Evolutionary conservation across 2,888 invertebrate genomes (phyloP).

Genomic region (Amphipoea lucens): DNA sequence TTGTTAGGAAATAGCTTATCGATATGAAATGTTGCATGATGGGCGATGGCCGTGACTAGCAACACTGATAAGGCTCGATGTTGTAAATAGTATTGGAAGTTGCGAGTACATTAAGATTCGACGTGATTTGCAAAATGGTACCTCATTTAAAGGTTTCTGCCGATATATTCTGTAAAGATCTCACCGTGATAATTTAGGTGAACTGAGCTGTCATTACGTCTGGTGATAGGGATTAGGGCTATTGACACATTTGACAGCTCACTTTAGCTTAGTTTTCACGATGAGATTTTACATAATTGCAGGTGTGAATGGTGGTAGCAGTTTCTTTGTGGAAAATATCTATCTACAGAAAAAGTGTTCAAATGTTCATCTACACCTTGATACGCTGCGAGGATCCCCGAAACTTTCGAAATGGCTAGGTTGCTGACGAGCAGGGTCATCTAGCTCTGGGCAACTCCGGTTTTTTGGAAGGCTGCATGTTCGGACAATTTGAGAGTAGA

Average conservation of each 20-base stretch:
- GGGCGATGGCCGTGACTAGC: constrained; percentile 44
- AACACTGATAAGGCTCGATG: constrained; percentile 36
- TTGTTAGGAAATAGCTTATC: constrained; percentile 31
- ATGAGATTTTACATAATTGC: not conserved
- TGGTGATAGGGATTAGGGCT: not conserved
- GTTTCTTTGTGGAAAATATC: constrained; percentile 6
- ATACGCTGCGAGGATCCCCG: constrained; percentile 2
- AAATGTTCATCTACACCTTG: constrained; percentile 22
- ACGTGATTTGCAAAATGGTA: constrained; percentile 23
- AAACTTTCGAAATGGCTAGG: constrained; percentile 11
- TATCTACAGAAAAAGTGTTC: constrained; percentile 9
- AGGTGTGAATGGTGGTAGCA: constrained; percentile 2
- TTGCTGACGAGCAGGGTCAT: not conserved
- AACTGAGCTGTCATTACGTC: not conserved
- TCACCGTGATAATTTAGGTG: not conserved
- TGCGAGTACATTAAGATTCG: constrained; percentile 19
- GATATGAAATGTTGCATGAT: constrained; percentile 31
- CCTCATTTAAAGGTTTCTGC: not conserved
- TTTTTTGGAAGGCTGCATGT: constrained; percentile 4
- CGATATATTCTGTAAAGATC: not conserved
- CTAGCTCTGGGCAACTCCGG: constrained; percentile 4
- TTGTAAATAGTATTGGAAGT: constrained; percentile 30
- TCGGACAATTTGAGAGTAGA: constrained; percentile 13
- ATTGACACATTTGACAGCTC: not conserved
- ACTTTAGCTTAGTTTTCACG: not conserved